Evolutionary conservation across 2,797 vertebrate genomes (phyloP), one percentile per base, ranked within the genome.

Genomic region (Phoebastria nigripes): DNA sequence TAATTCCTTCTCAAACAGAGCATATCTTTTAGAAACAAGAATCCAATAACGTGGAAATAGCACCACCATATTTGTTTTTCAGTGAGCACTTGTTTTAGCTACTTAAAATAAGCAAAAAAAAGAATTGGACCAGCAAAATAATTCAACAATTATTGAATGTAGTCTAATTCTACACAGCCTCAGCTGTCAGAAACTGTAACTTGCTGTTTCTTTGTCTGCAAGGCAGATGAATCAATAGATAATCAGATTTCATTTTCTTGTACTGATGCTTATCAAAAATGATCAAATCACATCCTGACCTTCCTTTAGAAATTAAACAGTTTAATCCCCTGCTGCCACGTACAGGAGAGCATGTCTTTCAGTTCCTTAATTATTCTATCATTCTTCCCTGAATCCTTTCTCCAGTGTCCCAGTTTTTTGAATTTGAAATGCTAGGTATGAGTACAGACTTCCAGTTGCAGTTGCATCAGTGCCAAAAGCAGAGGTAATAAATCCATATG

Each of bases 191-290:
- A 84, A 72, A 85, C 67, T 74, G 63, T 41, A 95, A 63, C n/a
- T 91, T 81, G 29, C 61, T 35, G 20, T 54, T 77, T 84, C 71
- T 67, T 94, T 80, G 15, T 93, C 31, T 62, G 56, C 33, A 63
- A 62, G 35, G 51, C 46, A 85, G 65, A 71, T 67, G 35, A 91
- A 93, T 94, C 76, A 59, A 95, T 90, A 93, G 69, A 80, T 94
- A 94, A 88, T 90, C 84, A 91, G 54, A 95, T 96, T 95, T 94
- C 51, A 41, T 46, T 91, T 93, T 90, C 52, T 83, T 10, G 1
- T 78, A 52, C 21, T 69, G 72, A 71, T 94, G 62, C 25, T 62
- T 91, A 88, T 86, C 61, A 78, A n/a, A 90, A 74, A 81, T 66
- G 2, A 94, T 88, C 25, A 83, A 80, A 91, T 94, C 14, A 7